These are phyloP conservation scores for Galemys pyrenaicus DNA, from an alignment of 2,113 vertebrate genomes.

Conservation along the genomic window DNA sequence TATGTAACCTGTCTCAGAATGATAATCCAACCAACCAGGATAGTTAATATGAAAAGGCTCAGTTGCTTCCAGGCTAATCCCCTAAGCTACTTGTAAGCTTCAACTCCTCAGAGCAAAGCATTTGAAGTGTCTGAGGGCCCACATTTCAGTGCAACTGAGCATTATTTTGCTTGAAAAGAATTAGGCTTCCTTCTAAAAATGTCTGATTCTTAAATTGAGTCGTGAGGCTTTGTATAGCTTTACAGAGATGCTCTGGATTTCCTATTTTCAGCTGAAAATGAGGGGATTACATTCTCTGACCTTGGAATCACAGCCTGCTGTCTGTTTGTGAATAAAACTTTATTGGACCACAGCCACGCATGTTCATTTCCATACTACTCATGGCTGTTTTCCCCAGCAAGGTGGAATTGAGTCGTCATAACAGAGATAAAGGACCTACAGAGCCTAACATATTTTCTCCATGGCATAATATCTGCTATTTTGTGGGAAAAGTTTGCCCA, in stretches of 20 bases:
- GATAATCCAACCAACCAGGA: neutral
- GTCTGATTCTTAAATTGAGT: neutral
- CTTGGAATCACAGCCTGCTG: neutral
- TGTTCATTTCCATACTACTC: neutral
- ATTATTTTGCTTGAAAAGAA: neutral
- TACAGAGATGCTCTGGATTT: neutral
- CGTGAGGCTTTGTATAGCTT: neutral
- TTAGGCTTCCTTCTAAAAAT: neutral
- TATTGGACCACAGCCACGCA: neutral
- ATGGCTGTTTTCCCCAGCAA: too few relatives aligned
- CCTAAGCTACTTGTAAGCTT: neutral
- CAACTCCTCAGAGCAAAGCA: neutral
- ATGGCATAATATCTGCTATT: neutral
- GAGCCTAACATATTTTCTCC: neutral
- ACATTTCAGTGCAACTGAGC: neutral
- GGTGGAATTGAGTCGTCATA: rapidly evolving
- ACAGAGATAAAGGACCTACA: neutral
- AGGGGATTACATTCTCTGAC: neutral
- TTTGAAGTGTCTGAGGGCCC: neutral
- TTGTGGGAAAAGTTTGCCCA: neutral
- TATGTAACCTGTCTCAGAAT: neutral
- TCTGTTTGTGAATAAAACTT: neutral
- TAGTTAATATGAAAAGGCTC: neutral
- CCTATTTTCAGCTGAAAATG: neutral
- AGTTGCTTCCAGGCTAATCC: neutral